A percentile compares a stretch with the other conserved stretches of the same genome.
phyloP scores from a whole-genome alignment of 1,140 invertebrate genomes.

The Trichomalopsis sarcophagae region DNA sequence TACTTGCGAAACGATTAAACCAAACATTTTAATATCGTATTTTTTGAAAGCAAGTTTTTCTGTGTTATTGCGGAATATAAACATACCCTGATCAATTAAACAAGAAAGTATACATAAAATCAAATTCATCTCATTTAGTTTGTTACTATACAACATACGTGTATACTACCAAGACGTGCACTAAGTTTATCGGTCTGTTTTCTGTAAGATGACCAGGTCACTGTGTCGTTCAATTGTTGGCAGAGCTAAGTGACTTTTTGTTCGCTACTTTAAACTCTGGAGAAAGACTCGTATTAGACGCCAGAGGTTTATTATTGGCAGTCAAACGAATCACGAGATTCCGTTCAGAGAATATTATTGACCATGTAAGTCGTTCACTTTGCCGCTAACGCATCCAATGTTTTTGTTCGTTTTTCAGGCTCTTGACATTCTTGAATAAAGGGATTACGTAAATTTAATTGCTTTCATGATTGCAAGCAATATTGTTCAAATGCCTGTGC shows the following conservation, averaged over 20 bases:
- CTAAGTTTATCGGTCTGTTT: conserved; percentile 3
- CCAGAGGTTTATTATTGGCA: neutral
- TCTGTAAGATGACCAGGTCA: conserved; percentile 25
- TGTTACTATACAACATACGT: neutral
- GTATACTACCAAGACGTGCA: neutral
- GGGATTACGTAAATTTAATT: neutral
- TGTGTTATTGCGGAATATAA: too few species aligned
- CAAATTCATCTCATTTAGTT: neutral
- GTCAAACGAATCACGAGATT: conserved; percentile 5
- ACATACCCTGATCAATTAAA: too few species aligned
- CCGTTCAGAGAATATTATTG: neutral
- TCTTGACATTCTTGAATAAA: neutral
- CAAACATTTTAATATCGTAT: too few species aligned
- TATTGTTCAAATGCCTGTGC: too few species aligned
- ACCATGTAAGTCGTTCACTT: neutral
- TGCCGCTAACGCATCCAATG: neutral
- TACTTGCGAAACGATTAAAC: too few species aligned
- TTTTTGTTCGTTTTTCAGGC: neutral
- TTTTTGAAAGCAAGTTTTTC: too few species aligned
- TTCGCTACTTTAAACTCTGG: conserved; percentile 2
- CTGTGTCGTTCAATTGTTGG: neutral
- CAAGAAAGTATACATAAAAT: neutral
- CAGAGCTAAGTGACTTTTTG: conserved; percentile 20
- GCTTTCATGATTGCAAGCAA: neutral
- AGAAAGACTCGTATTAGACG: conserved; percentile 7